Evolutionary conservation across 2,888 invertebrate genomes (phyloP).

Genomic region (Spodoptera littoralis): DNA sequence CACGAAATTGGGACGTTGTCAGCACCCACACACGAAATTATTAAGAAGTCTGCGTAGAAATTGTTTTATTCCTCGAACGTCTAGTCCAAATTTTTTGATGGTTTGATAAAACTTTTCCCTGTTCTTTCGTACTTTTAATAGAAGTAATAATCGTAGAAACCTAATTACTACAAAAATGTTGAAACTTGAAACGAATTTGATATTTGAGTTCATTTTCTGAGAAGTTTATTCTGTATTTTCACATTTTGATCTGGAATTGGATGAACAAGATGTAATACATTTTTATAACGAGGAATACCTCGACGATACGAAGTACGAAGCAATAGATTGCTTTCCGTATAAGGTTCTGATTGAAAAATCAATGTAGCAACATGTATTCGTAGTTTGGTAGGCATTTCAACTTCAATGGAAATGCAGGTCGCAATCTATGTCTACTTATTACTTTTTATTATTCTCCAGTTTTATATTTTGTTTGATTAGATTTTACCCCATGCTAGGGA

Average conservation of each 20-base stretch:
- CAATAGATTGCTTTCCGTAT: constrained; percentile 39
- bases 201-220: constrained; percentile 1
- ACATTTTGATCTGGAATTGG: constrained; percentile 10
- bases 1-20: constrained; percentile 22
- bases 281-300: constrained; percentile 30
- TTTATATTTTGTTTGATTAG: too few relatives aligned
- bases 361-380: constrained; percentile 14
- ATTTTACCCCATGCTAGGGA: too few relatives aligned
- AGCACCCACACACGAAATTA: constrained; percentile 1
- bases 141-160: too few relatives aligned
- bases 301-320: constrained; percentile 42
- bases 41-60: not conserved
- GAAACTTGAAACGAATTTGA: not conserved
- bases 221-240: not conserved
- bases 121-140: too few relatives aligned
- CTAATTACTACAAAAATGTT: not conserved
- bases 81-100: not conserved
- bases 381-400: constrained; percentile 11
- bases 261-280: constrained; percentile 18
- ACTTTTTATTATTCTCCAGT: not conserved
- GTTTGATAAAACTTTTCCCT: not conserved
- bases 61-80: too few relatives aligned
- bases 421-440: not conserved
- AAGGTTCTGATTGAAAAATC: constrained; percentile 39
- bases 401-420: constrained; percentile 9